Evolutionary conservation across 1,140 invertebrate genomes (phyloP), one percentile per base, ranked within the genome.

Genomic region (Diabrotica virgifera): DNA sequence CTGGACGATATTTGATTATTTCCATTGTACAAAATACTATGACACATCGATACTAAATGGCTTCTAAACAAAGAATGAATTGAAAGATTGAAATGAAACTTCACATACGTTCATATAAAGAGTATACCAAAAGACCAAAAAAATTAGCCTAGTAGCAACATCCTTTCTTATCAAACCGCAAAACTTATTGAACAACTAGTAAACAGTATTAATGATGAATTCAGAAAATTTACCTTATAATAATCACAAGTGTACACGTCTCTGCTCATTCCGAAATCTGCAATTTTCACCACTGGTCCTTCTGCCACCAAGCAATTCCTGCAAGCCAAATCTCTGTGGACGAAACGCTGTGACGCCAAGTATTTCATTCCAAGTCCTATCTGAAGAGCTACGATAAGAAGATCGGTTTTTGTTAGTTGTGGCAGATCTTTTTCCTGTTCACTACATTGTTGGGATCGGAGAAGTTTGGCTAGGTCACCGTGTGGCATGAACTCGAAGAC

Each of bases 241-340:
- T 96, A 96, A 76, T 96, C 93, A 72, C 91, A 92, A 0, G 92
- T 94, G 80, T 96, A 95, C 6, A 96, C 88, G 76, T 95, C 91
- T 55, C 94, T 79, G 36, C 93, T 93, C 87, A 96, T 90, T 12
- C 94, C 94, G 77, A 96, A 95, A 78, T 97, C 94, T 0, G 93
- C 92, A 60, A 95, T 94, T 83, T 96, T 97, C 0, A 95, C 91
- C 0, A 85, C 80, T 5, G 95, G 83, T 55, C 88, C 86, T 2
- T 85, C 83, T 5, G 92, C 91, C 2, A 97, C 92, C 0, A 97
- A 81, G 75, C 95, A 95, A 80, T 97, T 97, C 66, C 94, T 84
- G 58, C 94, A 94, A 0, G 95, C 94, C 35, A 97, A 79, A 78
- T 97, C 95, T 62, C 94, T 82, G 79, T 97, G 95, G 2, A 97